phyloP scores from a whole-genome alignment of 2,888 invertebrate genomes.

The Boloria selene region DNA sequence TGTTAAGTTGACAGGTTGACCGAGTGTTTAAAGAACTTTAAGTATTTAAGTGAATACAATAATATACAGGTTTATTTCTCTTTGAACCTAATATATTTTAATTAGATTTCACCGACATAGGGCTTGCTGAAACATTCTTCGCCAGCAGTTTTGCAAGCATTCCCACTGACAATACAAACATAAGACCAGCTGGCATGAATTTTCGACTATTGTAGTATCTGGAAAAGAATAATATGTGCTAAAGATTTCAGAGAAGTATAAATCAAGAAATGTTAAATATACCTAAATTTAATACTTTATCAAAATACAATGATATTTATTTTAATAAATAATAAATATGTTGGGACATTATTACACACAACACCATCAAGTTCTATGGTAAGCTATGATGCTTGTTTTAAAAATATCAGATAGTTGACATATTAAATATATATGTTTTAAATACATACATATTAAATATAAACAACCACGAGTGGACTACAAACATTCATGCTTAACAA shows the following conservation, averaged over 20 bases:
- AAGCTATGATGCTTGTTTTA: no score
- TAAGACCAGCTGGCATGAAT: conserved; percentile 97
- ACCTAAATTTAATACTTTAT: no score
- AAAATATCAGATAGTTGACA: no score
- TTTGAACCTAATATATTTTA: conserved; percentile 45
- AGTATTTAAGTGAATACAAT: background rate
- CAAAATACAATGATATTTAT: no score
- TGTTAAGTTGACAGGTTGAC: background rate
- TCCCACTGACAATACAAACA: conserved; percentile 85
- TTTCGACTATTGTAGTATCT: conserved; percentile 91
- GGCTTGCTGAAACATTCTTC: conserved; percentile 67
- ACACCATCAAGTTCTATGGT: no score
- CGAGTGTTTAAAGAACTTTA: background rate
- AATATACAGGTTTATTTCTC: background rate
- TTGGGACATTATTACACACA: no score
- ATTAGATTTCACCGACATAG: conserved; percentile 59
- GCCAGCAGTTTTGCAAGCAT: conserved; percentile 81
- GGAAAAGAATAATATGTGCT: conserved; percentile 41
- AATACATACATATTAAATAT: no score
- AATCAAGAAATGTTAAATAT: no score
- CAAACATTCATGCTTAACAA: no score
- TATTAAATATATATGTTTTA: no score
- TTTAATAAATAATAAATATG: no score
- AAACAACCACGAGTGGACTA: no score
- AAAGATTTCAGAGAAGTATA: background rate